These are phyloP conservation scores for Proctacanthus coquilletti DNA, from an alignment of 1,140 invertebrate species.

Conservation along the genomic window DNA sequence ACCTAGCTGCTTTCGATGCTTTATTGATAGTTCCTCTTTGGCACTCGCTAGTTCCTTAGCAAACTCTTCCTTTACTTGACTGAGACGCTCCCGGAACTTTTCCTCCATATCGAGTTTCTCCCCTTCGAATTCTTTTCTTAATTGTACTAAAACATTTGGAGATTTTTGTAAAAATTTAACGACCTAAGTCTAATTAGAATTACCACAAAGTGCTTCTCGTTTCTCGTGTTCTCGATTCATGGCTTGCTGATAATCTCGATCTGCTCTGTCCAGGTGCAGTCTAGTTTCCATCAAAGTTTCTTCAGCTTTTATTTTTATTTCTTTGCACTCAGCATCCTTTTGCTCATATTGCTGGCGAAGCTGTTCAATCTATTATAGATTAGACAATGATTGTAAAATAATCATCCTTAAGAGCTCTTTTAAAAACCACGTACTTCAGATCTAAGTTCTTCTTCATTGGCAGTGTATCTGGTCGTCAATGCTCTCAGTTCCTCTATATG, in stretches of 20 bases:
- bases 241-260: conserved; percentile 35
- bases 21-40: conserved; percentile 36
- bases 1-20: conserved; percentile 43
- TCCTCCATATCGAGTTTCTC: conserved; percentile 28
- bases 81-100: conserved; percentile 22
- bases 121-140: conserved; percentile 20
- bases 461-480: conserved; percentile 36
- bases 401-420: not conserved
- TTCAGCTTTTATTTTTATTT: conserved; percentile 23
- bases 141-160: conserved; percentile 8
- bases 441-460: conserved; percentile 34
- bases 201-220: conserved; percentile 25
- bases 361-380: conserved; percentile 32
- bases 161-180: not conserved
- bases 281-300: conserved; percentile 23
- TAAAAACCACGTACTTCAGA: conserved; percentile 32
- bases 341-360: conserved; percentile 36
- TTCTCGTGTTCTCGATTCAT: conserved; percentile 36
- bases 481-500: conserved; percentile 34
- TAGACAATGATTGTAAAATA: no score
- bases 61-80: conserved; percentile 28
- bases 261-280: conserved; percentile 28
- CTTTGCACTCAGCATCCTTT: conserved; percentile 33
- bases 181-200: not conserved
- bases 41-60: conserved; percentile 21